These are phyloP conservation scores for Drosophila orosa DNA, from an alignment of 1,140 invertebrate species.

Conservation along the genomic window DNA sequence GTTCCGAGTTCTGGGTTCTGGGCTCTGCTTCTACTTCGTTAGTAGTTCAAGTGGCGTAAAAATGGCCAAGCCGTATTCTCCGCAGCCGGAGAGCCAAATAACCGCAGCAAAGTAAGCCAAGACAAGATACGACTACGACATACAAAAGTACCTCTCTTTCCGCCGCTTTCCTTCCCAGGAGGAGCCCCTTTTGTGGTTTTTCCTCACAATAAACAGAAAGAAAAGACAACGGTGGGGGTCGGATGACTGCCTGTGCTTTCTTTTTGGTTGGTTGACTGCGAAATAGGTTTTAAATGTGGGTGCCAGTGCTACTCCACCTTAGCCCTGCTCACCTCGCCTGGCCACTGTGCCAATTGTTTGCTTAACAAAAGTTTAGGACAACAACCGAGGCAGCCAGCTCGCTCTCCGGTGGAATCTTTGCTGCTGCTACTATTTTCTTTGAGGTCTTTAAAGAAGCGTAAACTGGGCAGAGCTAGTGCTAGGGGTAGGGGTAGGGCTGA, in stretches of 20 bases:
- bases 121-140: slow-evolving; percentile 39
- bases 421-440: slow-evolving; percentile 50
- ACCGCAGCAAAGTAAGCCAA: slow-evolving; percentile 79
- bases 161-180: slow-evolving; percentile 14
- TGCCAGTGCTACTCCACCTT: slow-evolving; percentile 15
- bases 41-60: slow-evolving; percentile 82
- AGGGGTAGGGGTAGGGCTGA: neutral
- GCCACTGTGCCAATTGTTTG: slow-evolving; percentile 82
- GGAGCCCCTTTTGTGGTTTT: slow-evolving; percentile 72
- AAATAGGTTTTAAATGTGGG: slow-evolving; percentile 78
- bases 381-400: slow-evolving; percentile 28
- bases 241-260: slow-evolving; percentile 46
- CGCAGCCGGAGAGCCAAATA: slow-evolving; percentile 53
- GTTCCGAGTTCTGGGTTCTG: neutral
- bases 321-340: slow-evolving; percentile 24
- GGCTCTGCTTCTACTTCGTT: slow-evolving; percentile 73
- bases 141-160: slow-evolving; percentile 4
- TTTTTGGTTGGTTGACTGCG: slow-evolving; percentile 71
- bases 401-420: slow-evolving; percentile 17
- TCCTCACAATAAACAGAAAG: slow-evolving; percentile 63
- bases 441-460: slow-evolving; percentile 74
- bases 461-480: slow-evolving; percentile 45
- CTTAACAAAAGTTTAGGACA: slow-evolving; percentile 83
- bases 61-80: slow-evolving; percentile 63
- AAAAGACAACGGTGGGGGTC: slow-evolving; percentile 34